phyloP scores from a whole-genome alignment of 2,888 invertebrate genomes.

The Suillia variegata region DNA sequence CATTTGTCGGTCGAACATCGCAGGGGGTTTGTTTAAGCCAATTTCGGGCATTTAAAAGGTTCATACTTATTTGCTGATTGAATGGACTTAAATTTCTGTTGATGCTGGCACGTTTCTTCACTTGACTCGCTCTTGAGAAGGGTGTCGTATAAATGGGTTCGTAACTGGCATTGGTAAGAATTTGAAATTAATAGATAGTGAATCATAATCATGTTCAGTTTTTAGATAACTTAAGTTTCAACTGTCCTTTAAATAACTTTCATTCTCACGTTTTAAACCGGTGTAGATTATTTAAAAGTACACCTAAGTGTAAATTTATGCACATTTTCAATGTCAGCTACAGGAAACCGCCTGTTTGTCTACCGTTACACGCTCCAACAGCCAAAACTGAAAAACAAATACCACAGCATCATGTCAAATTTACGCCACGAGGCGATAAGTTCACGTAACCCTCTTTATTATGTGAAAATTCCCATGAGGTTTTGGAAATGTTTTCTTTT shows the following conservation, averaged over 20 bases:
- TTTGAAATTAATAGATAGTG: no score
- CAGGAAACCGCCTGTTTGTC: constrained; percentile 42
- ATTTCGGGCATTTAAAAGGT: no score
- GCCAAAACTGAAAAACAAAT: constrained; percentile 50
- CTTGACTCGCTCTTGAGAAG: constrained; percentile 11
- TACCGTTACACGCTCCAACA: constrained; percentile 49
- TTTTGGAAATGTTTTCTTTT: background rate
- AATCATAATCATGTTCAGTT: no score
- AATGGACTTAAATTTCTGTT: no score
- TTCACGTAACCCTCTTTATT: constrained; percentile 38
- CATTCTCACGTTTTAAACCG: no score
- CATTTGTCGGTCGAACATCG: background rate
- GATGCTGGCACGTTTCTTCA: constrained; percentile 24
- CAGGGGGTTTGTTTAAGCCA: no score
- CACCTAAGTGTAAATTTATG: constrained; percentile 46
- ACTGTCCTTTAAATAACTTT: no score
- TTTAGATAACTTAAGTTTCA: no score
- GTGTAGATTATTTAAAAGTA: no score
- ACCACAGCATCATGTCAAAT: constrained; percentile 27
- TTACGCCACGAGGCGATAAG: constrained; percentile 34
- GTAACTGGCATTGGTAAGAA: no score
- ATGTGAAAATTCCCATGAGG: constrained; percentile 11
- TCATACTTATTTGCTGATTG: no score
- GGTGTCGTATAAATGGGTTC: no score
- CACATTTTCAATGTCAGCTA: constrained; percentile 30